Evolutionary conservation across 1,140 invertebrate genomes (phyloP).

Genomic region (Lethrus apterus): DNA sequence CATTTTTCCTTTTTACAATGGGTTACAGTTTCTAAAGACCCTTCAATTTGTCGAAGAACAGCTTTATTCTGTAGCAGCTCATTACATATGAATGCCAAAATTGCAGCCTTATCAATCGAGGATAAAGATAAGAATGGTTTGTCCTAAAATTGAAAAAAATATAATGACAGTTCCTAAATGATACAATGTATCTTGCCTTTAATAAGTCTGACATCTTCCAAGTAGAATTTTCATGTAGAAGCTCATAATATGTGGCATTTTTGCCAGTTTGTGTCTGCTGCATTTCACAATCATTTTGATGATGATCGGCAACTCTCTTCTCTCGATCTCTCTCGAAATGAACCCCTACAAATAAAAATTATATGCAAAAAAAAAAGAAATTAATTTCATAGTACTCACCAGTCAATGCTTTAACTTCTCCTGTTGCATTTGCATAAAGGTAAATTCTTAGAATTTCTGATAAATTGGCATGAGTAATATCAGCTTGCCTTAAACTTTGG

Average conservation of each 20-base stretch:
- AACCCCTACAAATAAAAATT: constrained; percentile 44
- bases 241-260: constrained; percentile 69
- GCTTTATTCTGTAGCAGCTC: constrained; percentile 89
- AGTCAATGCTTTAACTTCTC: constrained; percentile 73
- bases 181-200: constrained; percentile 24
- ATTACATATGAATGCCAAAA: constrained; percentile 86
- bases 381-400: constrained; percentile 40
- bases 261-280: constrained; percentile 55
- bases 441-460: constrained; percentile 88
- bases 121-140: constrained; percentile 81
- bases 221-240: constrained; percentile 65
- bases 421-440: constrained; percentile 75
- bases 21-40: constrained; percentile 64
- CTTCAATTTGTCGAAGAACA: constrained; percentile 73
- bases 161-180: constrained; percentile 43
- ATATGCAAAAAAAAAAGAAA: neutral
- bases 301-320: constrained; percentile 68
- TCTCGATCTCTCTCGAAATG: constrained; percentile 70
- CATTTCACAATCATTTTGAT: constrained; percentile 61
- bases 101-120: constrained; percentile 77
- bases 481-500: constrained; percentile 84
- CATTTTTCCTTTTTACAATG: constrained; percentile 73
- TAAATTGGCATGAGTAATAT: constrained; percentile 86
- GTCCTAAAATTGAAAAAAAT: constrained; percentile 43
- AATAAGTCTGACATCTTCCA: constrained; percentile 65